Evolutionary conservation across 2,888 invertebrate species (phyloP).

Genomic region (Sycophila texana): DNA sequence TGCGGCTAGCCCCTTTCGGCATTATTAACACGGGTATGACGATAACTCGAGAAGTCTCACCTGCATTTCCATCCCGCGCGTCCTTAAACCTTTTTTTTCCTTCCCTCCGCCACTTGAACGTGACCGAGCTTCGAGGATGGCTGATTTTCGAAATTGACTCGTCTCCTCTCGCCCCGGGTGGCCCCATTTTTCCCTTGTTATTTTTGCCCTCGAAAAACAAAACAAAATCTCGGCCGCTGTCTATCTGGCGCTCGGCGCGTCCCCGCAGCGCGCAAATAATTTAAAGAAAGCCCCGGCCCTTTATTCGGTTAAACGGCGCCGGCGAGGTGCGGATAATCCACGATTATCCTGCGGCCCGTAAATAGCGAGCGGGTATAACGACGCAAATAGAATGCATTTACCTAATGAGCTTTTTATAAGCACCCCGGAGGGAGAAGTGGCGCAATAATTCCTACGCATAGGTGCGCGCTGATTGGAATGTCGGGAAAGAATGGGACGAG

Average conservation of each 20-base stretch:
- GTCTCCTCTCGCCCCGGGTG: slow-evolving; percentile 57
- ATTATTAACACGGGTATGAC: too few species aligned
- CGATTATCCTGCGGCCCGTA: slow-evolving; percentile 31
- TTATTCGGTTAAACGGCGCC: slow-evolving; percentile 4
- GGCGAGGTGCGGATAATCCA: slow-evolving; percentile 44
- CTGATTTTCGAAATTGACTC: slow-evolving; percentile 64
- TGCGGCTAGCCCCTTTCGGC: too few species aligned
- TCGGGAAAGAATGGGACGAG: neutral
- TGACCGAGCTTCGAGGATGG: slow-evolving; percentile 64
- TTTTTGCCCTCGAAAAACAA: slow-evolving; percentile 67
- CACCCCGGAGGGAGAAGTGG: neutral
- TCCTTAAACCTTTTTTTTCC: neutral
- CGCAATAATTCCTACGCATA: neutral
- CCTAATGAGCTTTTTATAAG: slow-evolving; percentile 32
- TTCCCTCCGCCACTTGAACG: slow-evolving; percentile 60
- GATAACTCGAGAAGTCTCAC: too few species aligned
- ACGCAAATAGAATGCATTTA: neutral
- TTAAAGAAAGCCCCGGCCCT: too few species aligned
- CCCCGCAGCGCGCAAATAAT: too few species aligned
- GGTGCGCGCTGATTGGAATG: too few species aligned
- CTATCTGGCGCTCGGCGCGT: neutral
- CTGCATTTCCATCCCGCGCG: too few species aligned
- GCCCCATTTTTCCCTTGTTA: slow-evolving; percentile 62
- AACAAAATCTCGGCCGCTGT: slow-evolving; percentile 29
- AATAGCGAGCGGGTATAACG: neutral